Percentiles rank a stretch among this genome's conserved stretches.
These are phyloP conservation scores for Argentina silus DNA, from an alignment of 2,797 vertebrate species.

Conservation along the genomic window DNA sequence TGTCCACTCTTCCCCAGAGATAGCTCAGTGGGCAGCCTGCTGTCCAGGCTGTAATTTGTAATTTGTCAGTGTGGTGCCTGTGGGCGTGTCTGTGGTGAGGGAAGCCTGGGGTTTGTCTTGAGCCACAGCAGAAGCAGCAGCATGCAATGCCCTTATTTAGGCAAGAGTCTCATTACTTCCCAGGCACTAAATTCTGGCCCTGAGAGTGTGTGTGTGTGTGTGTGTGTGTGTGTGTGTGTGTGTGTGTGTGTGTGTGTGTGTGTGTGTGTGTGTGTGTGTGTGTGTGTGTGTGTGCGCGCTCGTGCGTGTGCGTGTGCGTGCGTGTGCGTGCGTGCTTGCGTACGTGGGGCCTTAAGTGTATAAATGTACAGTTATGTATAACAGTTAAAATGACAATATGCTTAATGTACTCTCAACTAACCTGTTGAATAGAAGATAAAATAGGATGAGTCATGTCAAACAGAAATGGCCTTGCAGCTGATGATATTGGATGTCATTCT, in stretches of 20 bases:
- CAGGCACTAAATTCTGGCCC: conserved; percentile 33
- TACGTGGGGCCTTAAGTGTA: no score
- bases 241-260: background rate
- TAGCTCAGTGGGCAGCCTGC: background rate
- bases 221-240: background rate
- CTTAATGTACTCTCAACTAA: background rate
- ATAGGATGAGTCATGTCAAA: background rate
- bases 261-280: background rate
- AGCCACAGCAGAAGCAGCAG: conserved; percentile 65
- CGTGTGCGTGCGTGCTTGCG: background rate
- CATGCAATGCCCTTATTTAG: conserved; percentile 85
- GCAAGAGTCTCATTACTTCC: conserved; percentile 73
- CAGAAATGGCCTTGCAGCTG: background rate
- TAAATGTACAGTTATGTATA: no score
- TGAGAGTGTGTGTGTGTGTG: conserved; percentile 7
- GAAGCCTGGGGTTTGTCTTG: conserved; percentile 27
- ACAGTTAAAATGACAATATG: no score
- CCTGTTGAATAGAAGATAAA: background rate
- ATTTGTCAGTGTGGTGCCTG: conserved; percentile 13
- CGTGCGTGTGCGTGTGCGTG: background rate
- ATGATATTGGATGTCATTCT: background rate
- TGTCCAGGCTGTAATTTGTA: conserved; percentile 5
- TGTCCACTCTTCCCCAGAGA: background rate
- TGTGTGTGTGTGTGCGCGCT: background rate
- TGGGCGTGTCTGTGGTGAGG: conserved; percentile 41